Evolutionary conservation across 2,888 invertebrate genomes (phyloP).

Genomic region (Galerucella nymphaeae): DNA sequence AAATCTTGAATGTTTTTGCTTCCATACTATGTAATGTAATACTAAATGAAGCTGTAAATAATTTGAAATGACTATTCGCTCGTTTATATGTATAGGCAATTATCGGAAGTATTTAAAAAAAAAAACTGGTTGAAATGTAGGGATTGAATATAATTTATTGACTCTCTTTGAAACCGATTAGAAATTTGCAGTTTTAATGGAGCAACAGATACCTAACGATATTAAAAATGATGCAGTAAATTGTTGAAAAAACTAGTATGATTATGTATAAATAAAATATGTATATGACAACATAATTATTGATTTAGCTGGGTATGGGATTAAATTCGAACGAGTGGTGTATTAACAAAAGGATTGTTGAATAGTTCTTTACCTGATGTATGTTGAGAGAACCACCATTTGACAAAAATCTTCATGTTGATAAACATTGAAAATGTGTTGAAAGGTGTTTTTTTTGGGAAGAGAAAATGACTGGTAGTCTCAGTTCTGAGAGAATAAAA

Average conservation of each 20-base stretch:
- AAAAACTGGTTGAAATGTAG: not conserved
- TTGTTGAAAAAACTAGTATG: not conserved
- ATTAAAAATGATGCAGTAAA: not conserved
- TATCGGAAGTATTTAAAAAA: not conserved
- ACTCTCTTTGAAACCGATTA: not conserved
- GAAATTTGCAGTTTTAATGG: not conserved
- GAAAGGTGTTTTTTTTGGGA: too few relatives aligned
- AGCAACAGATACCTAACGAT: not conserved
- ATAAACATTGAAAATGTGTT: too few relatives aligned
- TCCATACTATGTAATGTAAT: not conserved
- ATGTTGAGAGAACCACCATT: too few relatives aligned
- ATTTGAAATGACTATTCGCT: not conserved
- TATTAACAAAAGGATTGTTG: too few relatives aligned
- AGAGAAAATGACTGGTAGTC: too few relatives aligned
- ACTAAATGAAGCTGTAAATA: not conserved
- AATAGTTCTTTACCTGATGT: too few relatives aligned
- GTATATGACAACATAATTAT: too few relatives aligned
- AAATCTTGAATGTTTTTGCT: not conserved
- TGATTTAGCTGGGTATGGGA: too few relatives aligned
- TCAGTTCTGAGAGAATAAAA: too few relatives aligned
- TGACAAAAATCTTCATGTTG: too few relatives aligned
- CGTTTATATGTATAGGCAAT: not conserved
- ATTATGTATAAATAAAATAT: not conserved
- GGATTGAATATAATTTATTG: not conserved
- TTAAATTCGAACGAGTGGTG: too few relatives aligned